Evolutionary conservation across 2,113 vertebrate species (phyloP).

Genomic region (Felis catus): DNA sequence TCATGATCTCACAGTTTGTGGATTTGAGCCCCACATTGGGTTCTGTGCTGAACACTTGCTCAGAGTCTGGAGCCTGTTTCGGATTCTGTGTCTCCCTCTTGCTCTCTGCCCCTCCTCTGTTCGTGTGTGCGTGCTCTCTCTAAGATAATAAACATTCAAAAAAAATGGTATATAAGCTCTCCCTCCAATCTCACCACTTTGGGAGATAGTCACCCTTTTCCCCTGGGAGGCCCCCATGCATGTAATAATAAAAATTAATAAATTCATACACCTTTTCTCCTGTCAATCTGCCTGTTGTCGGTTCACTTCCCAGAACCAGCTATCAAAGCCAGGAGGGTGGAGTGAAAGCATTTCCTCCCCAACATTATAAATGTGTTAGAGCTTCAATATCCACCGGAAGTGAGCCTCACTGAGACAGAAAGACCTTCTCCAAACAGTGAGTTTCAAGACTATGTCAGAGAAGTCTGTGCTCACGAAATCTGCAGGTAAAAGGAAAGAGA

Average conservation of each 20-base stretch:
- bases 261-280: neutral
- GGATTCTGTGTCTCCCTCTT: too few species aligned
- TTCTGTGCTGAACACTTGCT: too few species aligned
- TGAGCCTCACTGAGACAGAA: neutral
- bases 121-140: too few species aligned
- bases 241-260: neutral
- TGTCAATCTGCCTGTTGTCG: neutral
- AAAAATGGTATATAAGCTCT: too few species aligned
- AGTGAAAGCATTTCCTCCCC: neutral
- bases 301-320: neutral
- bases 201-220: neutral
- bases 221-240: neutral
- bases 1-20: too few species aligned
- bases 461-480: neutral
- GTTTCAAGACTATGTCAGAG: neutral
- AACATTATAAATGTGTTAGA: neutral
- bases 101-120: too few species aligned
- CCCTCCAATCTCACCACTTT: neutral
- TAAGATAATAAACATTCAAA: too few species aligned
- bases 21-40: too few species aligned
- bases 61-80: too few species aligned
- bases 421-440: neutral
- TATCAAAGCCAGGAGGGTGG: neutral
- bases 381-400: neutral
- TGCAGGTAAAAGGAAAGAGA: neutral